Percentiles rank a stretch among this genome's conserved stretches.
phyloP scores from a whole-genome alignment of 2,888 invertebrate species.

The Platycheirus albimanus region DNA sequence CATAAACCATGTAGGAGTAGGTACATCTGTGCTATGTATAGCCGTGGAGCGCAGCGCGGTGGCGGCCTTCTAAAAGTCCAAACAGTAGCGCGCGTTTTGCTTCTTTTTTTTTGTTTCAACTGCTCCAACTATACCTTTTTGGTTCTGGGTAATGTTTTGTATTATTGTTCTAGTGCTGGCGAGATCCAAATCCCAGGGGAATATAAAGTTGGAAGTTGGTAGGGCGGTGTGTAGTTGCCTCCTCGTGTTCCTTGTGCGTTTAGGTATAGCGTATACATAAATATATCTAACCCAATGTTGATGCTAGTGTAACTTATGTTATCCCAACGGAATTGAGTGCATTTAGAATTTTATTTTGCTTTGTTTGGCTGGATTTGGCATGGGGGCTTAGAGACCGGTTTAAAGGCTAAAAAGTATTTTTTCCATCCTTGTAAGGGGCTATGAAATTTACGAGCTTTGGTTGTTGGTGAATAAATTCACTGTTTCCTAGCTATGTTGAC shows the following conservation, averaged over 20 bases:
- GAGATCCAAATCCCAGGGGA: constrained; percentile 10
- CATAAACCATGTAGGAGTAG: constrained; percentile 65
- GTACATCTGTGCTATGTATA: constrained; percentile 45
- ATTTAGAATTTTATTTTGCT: constrained; percentile 46
- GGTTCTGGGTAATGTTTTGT: constrained; percentile 28
- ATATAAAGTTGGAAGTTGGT: constrained; percentile 11
- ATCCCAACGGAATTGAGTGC: constrained; percentile 64
- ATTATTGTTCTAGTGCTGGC: constrained; percentile 45
- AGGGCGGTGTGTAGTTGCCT: constrained; percentile 23
- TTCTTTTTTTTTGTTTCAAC: constrained; percentile 68
- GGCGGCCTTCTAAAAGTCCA: constrained; percentile 36
- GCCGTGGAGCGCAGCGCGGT: constrained; percentile 28
- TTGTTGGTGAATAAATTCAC: constrained; percentile 49
- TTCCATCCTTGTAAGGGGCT: constrained; percentile 5
- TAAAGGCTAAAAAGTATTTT: constrained; percentile 11
- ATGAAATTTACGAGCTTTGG: constrained; percentile 55
- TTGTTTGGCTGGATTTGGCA: constrained; percentile 24
- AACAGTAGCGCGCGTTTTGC: constrained; percentile 63
- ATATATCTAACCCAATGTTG: constrained; percentile 51
- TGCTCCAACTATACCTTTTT: constrained; percentile 24
- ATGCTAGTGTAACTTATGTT: constrained; percentile 68
- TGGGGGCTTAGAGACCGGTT: constrained; percentile 25
- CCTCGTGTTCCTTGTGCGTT: constrained; percentile 58
- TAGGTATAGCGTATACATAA: not conserved
- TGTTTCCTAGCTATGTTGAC: constrained; percentile 25